Percentiles rank a stretch among this genome's conserved stretches.
Evolutionary conservation across 2,113 vertebrate genomes (phyloP).

Genomic region (Xenus cinereus): DNA sequence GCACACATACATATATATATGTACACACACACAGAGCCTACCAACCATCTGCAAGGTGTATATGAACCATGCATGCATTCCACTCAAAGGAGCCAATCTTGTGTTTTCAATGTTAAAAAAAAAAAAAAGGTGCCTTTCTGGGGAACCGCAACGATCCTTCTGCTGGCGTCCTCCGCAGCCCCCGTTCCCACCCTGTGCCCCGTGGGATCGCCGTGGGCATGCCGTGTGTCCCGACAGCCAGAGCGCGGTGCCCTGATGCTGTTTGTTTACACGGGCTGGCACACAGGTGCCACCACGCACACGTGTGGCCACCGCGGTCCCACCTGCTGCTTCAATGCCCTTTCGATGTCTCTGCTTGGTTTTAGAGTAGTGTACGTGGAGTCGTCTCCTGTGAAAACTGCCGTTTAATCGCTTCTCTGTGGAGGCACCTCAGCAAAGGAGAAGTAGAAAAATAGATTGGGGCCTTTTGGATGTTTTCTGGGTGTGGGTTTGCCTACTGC

Average conservation of each 20-base stretch:
- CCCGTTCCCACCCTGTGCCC: not conserved
- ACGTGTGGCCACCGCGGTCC: not conserved
- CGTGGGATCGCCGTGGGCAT: not conserved
- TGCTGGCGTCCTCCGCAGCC: not conserved
- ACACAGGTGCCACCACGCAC: not conserved
- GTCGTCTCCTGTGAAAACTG: not conserved
- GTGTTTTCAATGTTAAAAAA: conserved; percentile 14
- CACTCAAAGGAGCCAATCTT: conserved; percentile 13
- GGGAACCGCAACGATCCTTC: not conserved
- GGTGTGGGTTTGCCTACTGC: not conserved
- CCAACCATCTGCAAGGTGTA: not conserved
- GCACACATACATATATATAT: not conserved
- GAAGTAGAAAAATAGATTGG: not conserved
- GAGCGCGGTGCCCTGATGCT: not conserved
- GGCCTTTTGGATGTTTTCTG: not conserved
- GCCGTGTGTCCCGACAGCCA: conserved; percentile 1
- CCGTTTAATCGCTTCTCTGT: not conserved
- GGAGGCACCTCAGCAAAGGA: not conserved
- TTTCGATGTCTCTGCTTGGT: not conserved
- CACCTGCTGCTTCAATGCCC: not conserved
- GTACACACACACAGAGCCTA: not conserved
- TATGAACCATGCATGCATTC: conserved; percentile 47
- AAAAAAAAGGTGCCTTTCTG: conserved; percentile 57
- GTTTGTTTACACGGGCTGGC: conserved; percentile 60
- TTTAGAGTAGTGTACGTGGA: not conserved